Evolutionary conservation across 1,140 invertebrate genomes (phyloP), one percentile per base, ranked within the genome.

Genomic region (Euwallacea fornicatus): DNA sequence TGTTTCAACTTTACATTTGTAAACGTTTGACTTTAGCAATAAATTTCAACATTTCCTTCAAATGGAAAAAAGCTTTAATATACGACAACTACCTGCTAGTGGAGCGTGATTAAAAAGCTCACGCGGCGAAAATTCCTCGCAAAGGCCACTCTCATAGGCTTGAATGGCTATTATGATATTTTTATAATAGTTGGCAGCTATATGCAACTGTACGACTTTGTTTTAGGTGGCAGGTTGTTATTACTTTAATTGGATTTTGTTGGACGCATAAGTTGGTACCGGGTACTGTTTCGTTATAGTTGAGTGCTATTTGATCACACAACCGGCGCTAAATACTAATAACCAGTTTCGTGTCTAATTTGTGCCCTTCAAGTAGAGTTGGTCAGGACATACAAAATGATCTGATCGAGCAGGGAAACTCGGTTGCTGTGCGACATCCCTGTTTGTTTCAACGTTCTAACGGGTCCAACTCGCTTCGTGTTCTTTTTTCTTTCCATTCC

Each of bases 141-240:
- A 58, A 66, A 66, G 54, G 16, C 42, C 55, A 66, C 55, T 66
- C 55, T 66, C 43, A 21, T 47, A 11, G 54, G 7, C 44, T 42
- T 65, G 50, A 21, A 15, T 65, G 13, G 46, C 50, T 21, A 66
- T 55, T 66, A 55, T 42, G 55, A 42, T n/a, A 54, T 42, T 55
- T 66, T 66, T 42, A 54, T 42, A 54, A 16, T 66, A 66, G 47
- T 65, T 66, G 13, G 63, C 9, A 13, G 50, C 50, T 13, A 54
- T 66, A 42, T 54, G 47, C 21, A 42, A 21, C 33, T 11, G 21
- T 55, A 54, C 47, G 44, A 66, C 47, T 42, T 58, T 42, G 55
- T 66, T 66, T 66, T 58, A 66, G 65, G 65, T 58, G 55, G 55
- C 65, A 66, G 54, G 54, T 21, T 66, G 44, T 66, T 66, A 66